Conservation (phyloP, 2,797 vertebrate species). For the Chelidonichthys spinosus region DNA sequence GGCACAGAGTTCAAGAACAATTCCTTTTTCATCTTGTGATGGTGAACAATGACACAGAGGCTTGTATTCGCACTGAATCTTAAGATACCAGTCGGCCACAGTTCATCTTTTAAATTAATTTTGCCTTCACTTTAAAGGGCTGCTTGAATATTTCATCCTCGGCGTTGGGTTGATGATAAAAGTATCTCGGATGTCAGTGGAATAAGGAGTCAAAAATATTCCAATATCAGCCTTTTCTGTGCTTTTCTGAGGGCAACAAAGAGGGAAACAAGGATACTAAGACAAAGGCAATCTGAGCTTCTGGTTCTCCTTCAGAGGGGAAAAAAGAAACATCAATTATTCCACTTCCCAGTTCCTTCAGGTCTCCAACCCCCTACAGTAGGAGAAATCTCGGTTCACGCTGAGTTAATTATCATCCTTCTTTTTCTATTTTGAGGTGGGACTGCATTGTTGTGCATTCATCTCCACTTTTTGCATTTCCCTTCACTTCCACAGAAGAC, state of each 20-base stretch:
- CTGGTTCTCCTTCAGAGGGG: constrained; percentile 50
- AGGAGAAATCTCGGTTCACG: constrained; percentile 49
- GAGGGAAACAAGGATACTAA: constrained; percentile 51
- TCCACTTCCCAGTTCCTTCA: constrained; percentile 58
- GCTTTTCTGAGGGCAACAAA: constrained; percentile 61
- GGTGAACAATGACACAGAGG: constrained; percentile 53
- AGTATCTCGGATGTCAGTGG: constrained; percentile 50
- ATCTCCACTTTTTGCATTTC: constrained; percentile 46
- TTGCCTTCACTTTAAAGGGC: constrained; percentile 50
- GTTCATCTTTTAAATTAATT: constrained; percentile 63
- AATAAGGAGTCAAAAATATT: constrained; percentile 61
- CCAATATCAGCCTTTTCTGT: constrained; percentile 45
- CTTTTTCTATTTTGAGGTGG: constrained; percentile 27
- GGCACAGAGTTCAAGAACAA: constrained; percentile 28
- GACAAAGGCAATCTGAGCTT: constrained; percentile 62
- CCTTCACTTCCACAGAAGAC: constrained; percentile 27
- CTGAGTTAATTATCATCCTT: constrained; percentile 64
- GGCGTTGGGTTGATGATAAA: constrained; percentile 55
- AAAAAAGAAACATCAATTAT: constrained; percentile 66
- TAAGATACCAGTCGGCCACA: constrained; percentile 38
- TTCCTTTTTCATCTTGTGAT: constrained; percentile 45
- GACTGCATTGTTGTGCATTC: constrained; percentile 32
- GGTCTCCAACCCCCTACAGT: constrained; percentile 8
- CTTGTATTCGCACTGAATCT: constrained; percentile 35
- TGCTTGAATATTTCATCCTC: constrained; percentile 54